These are phyloP conservation scores for Malurus splendens DNA, from an alignment of 2,797 vertebrate species.

Conservation along the genomic window DNA sequence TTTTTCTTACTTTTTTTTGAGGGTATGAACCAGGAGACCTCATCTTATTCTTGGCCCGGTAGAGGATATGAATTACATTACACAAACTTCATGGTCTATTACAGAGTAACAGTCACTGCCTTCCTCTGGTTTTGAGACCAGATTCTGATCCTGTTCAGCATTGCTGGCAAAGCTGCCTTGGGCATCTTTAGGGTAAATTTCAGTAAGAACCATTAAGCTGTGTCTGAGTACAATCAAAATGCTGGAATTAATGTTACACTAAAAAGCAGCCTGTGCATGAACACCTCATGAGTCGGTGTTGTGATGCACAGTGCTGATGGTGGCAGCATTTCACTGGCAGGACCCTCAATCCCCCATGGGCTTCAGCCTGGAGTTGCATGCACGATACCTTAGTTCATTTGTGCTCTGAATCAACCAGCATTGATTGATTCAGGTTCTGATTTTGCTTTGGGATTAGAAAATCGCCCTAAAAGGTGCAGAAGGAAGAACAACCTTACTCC, in stretches of 20 bases:
- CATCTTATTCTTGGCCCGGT: not conserved
- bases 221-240: not conserved
- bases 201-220: not conserved
- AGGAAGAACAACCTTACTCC: not conserved
- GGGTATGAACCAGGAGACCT: not conserved
- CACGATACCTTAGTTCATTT: not conserved
- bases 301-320: rapidly evolving
- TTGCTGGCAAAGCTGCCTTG: not conserved
- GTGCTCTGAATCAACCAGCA: not conserved
- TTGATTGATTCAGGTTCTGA: not conserved
- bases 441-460: not conserved
- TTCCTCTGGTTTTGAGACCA: not conserved
- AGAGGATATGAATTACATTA: not conserved
- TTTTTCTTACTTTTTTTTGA: not conserved
- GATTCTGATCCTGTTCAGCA: not conserved
- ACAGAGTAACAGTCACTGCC: not conserved
- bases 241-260: not conserved
- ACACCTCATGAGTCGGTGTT: not conserved
- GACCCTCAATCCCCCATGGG: not conserved
- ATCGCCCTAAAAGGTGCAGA: not conserved
- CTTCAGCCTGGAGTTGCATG: not conserved
- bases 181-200: not conserved
- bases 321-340: not conserved
- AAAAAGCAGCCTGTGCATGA: not conserved
- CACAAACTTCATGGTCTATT: not conserved